Evolutionary conservation across 30 jellyfish, hydroid and myxozoan species (phyloP), one percentile per base, ranked within the genome.

Genomic region (Cassiopea andromeda): DNA sequence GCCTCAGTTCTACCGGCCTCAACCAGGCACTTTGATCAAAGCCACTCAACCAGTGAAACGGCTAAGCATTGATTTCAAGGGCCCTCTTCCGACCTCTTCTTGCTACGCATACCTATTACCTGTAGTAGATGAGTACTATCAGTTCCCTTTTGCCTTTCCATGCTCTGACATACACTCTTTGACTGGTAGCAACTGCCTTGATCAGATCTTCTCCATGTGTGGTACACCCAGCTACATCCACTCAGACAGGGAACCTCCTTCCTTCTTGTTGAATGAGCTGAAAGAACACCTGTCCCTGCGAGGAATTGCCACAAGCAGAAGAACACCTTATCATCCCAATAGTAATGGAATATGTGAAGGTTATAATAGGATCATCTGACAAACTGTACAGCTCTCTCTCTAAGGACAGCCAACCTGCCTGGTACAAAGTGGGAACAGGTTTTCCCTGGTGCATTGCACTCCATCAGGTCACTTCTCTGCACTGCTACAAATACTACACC

Each of bases 91-190:
- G 12, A 75, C 57, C 16, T 18, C 81, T 27, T 82, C 91, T 19
- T 13, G 68, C 75, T 82, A 89, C 64, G 67, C 54, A 83, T 89
- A 89, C 69, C 60, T 81, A 44, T 49, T 89, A 38, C 57, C 91
- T 44, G 81, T 89, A 9, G 61, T 89, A 19, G 96, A 89, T 71
- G 96, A 89, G 69, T 89, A 81, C 77, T 66, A 92, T 27, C 18
- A 91, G 27, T 61, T 77, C 72, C 96, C 96, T 5, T 89, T 89
- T 46, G 84, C 64, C 12, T 54, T 54, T 54, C 64, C 64, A 54
- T 54, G 64, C 12, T 54, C 64, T 10, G 12, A 54, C 64, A 54
- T 54, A 10, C 64, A 54, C 64, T 54, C 64, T 54, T 54, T 6
- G 12, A 10, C 64, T 10, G 38, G 38, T 27, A 27, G 38, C 38